Evolutionary conservation across 2,797 vertebrate genomes (phyloP).

Genomic region (Cheirogaleus major): DNA sequence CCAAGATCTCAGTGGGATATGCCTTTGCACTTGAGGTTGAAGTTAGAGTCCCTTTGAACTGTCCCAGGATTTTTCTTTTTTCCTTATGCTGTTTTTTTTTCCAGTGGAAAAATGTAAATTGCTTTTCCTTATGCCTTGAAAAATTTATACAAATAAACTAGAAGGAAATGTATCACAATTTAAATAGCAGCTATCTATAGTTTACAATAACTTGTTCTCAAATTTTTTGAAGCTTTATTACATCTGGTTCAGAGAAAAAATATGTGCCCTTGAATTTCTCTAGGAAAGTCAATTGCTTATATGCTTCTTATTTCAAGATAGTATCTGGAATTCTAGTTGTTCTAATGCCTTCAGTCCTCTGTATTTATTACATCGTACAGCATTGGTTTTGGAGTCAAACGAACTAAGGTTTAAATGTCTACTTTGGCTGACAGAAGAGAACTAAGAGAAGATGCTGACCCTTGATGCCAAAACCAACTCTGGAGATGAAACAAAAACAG

Average conservation of each 20-base stretch:
- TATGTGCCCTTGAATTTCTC: slow-evolving; percentile 51
- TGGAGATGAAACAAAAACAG: slow-evolving; percentile 25
- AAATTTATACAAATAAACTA: slow-evolving; percentile 7
- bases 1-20: slow-evolving; percentile 35
- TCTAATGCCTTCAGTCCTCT: neutral
- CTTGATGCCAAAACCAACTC: slow-evolving; percentile 37
- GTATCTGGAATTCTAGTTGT: slow-evolving; percentile 69
- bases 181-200: slow-evolving; percentile 9
- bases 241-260: slow-evolving; percentile 40
- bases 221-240: slow-evolving; percentile 57
- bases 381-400: slow-evolving; percentile 34
- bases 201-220: slow-evolving; percentile 32
- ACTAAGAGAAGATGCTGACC: slow-evolving; percentile 37
- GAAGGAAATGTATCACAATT: slow-evolving; percentile 19
- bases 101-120: slow-evolving; percentile 38
- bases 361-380: slow-evolving; percentile 44
- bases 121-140: slow-evolving; percentile 65
- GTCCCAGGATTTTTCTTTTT: neutral
- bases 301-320: slow-evolving; percentile 58
- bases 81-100: neutral
- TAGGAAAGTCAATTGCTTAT: slow-evolving; percentile 35
- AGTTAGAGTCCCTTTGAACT: slow-evolving; percentile 61
- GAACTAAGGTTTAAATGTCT: slow-evolving; percentile 50
- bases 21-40: slow-evolving; percentile 18
- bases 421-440: slow-evolving; percentile 31